phyloP scores from a whole-genome alignment of 2,888 invertebrate species.

The Archips xylosteana region DNA sequence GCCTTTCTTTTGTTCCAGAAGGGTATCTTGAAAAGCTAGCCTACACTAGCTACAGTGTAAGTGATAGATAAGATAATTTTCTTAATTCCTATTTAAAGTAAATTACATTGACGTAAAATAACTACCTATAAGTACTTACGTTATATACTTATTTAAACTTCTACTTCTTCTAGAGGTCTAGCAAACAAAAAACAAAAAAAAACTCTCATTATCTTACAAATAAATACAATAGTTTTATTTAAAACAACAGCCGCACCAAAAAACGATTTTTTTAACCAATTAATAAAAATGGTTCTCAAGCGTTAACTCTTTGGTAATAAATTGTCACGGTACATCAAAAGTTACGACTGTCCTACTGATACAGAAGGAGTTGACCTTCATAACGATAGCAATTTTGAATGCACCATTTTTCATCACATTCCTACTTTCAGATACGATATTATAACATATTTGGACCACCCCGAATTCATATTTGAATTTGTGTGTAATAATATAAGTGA shows the following conservation, averaged over 20 bases:
- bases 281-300: conserved; percentile 24
- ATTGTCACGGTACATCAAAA: conserved; percentile 70
- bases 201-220: too few species aligned
- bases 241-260: not conserved
- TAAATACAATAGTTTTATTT: too few species aligned
- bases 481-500: conserved; percentile 54
- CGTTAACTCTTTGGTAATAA: conserved; percentile 59
- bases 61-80: too few species aligned
- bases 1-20: too few species aligned
- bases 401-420: conserved; percentile 59
- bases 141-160: too few species aligned
- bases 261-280: not conserved
- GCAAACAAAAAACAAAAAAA: too few species aligned
- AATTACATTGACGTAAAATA: too few species aligned
- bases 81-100: too few species aligned
- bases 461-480: conserved; percentile 49
- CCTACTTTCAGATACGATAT: conserved; percentile 50
- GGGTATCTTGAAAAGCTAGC: too few species aligned
- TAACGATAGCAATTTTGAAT: conserved; percentile 68
- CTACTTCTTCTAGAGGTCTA: too few species aligned
- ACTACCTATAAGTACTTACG: too few species aligned
- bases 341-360: conserved; percentile 68
- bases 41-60: too few species aligned
- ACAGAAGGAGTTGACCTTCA: conserved; percentile 60
- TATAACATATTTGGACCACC: conserved; percentile 67